Percentiles rank a stretch among this genome's conserved stretches.
Conservation (phyloP, 2,797 vertebrate species). For the Premnoplex brunnescens region DNA sequence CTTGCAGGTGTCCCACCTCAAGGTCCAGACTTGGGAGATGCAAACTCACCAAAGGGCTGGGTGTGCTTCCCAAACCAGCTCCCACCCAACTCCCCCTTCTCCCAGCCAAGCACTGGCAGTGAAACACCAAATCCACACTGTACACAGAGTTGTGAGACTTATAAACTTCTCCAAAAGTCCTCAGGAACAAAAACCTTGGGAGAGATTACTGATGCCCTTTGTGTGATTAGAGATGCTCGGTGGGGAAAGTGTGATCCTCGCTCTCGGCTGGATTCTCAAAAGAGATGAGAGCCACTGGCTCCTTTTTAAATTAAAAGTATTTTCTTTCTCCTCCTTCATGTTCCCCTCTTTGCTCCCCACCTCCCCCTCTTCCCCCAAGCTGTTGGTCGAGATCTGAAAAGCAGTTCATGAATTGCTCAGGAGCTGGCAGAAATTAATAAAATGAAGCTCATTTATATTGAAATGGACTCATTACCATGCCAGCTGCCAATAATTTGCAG, state of each 20-base stretch:
- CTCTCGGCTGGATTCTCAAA: background rate
- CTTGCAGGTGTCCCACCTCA: background rate
- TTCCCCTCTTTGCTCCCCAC: background rate
- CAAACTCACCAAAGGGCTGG: background rate
- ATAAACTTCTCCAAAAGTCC: background rate
- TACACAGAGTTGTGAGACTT: background rate
- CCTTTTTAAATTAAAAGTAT: conserved; percentile 32
- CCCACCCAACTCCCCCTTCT: background rate
- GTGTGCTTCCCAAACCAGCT: fast-evolving
- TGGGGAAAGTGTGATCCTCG: background rate
- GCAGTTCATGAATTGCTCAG: conserved; percentile 70
- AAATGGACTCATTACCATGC: conserved; percentile 75
- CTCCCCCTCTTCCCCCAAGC: conserved; percentile 20
- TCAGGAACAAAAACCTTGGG: background rate
- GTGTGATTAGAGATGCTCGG: background rate
- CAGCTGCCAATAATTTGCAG: conserved; percentile 75
- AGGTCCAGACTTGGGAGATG: background rate
- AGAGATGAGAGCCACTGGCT: background rate
- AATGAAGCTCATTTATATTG: conserved; percentile 76
- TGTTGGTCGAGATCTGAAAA: conserved; percentile 62
- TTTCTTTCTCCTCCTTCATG: conserved; percentile 12
- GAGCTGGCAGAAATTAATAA: conserved; percentile 77
- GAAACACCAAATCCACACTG: background rate
- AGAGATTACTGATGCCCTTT: background rate
- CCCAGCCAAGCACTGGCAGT: background rate